These are phyloP conservation scores for Physella acuta DNA, from an alignment of 1,140 invertebrate genomes.

Conservation along the genomic window DNA sequence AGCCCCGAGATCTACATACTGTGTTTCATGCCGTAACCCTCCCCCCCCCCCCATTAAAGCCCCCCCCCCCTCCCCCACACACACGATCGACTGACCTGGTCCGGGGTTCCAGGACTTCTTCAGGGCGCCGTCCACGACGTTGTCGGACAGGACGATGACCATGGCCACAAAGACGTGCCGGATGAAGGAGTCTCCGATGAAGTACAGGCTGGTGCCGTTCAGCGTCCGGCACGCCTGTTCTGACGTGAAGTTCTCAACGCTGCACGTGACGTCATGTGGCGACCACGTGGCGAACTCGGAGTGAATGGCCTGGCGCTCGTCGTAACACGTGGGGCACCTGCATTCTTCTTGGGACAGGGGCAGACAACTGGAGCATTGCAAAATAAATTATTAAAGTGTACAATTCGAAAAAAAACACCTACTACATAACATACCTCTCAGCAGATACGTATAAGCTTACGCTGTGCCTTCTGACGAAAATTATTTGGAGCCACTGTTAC, in stretches of 20 bases:
- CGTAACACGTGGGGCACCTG: slow-evolving; percentile 25
- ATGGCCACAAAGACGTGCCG: slow-evolving; percentile 29
- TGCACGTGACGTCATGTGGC: slow-evolving; percentile 11
- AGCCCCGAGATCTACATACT: too few relatives aligned
- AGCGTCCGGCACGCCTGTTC: slow-evolving; percentile 19
- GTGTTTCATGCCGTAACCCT: too few relatives aligned
- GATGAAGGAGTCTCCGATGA: slow-evolving; percentile 33
- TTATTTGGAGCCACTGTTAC: too few relatives aligned
- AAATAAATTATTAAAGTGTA: too few relatives aligned
- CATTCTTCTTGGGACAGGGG: slow-evolving; percentile 2
- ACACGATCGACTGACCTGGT: too few relatives aligned
- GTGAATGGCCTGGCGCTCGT: slow-evolving; percentile 25
- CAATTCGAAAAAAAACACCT: too few relatives aligned
- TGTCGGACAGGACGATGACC: slow-evolving; percentile 25
- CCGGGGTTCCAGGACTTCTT: too few relatives aligned
- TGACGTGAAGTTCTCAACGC: background rate
- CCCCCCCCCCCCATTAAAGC: background rate
- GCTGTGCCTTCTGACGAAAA: too few relatives aligned
- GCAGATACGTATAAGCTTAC: too few relatives aligned
- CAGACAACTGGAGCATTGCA: slow-evolving; percentile 19
- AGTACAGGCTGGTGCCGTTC: slow-evolving; percentile 12
- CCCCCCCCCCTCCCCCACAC: too few relatives aligned
- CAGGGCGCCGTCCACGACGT: slow-evolving; percentile 24
- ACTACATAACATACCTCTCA: too few relatives aligned
- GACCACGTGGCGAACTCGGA: slow-evolving; percentile 28